Conservation (phyloP, 1,140 invertebrate genomes). For the Lamellibrachia luymesi region DNA sequence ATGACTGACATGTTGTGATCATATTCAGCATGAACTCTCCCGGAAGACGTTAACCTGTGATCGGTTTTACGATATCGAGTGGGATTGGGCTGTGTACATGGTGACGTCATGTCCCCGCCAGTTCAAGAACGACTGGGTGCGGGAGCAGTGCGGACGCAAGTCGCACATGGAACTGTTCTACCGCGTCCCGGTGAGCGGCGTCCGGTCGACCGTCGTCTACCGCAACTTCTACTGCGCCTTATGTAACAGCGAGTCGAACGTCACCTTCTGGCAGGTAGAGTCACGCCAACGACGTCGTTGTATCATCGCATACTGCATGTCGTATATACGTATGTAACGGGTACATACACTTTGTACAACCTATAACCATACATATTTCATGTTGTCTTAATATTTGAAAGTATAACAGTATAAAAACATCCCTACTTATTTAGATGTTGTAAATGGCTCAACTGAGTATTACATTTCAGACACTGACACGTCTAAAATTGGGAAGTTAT, state of each 20-base stretch:
- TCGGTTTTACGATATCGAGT: background rate
- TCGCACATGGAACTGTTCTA: constrained; percentile 21
- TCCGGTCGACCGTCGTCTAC: constrained; percentile 24
- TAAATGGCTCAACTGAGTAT: no score
- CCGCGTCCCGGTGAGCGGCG: constrained; percentile 15
- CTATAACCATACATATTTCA: no score
- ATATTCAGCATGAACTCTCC: background rate
- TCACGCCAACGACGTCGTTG: background rate
- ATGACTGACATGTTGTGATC: background rate
- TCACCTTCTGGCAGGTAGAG: constrained; percentile 18
- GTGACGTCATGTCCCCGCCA: constrained; percentile 11
- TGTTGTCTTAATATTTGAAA: no score
- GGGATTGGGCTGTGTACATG: constrained; percentile 13
- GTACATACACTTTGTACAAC: no score
- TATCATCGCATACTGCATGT: no score
- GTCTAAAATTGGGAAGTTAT: no score
- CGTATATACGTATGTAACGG: no score
- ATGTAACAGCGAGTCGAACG: constrained; percentile 26
- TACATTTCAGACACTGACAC: no score
- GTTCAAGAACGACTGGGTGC: background rate
- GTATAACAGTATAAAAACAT: no score
- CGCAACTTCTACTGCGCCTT: constrained; percentile 34
- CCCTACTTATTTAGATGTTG: no score
- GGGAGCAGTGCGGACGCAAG: constrained; percentile 21
- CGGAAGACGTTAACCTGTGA: background rate